phyloP scores from a whole-genome alignment of 2,888 invertebrate genomes.

The Drosophila nr. fundita region DNA sequence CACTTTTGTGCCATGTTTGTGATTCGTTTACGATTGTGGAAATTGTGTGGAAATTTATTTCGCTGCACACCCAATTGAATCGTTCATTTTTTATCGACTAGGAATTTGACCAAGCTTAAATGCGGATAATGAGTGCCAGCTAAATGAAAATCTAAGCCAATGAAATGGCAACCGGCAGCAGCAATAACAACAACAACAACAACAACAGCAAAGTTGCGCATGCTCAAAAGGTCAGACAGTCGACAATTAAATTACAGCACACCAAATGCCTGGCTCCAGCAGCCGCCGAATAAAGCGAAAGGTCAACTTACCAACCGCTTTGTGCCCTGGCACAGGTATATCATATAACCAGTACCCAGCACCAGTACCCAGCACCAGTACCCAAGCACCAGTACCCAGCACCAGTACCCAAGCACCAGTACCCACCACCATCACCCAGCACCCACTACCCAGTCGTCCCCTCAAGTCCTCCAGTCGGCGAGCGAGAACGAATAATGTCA shows the following conservation, averaged over 20 bases:
- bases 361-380: background rate
- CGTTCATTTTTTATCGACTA: constrained; percentile 69
- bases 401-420: too few relatives aligned
- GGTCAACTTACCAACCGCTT: constrained; percentile 48
- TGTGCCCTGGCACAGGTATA: constrained; percentile 7
- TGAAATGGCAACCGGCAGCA: constrained; percentile 59
- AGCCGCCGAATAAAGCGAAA: constrained; percentile 49
- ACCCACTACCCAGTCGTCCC: background rate
- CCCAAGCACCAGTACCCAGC: background rate
- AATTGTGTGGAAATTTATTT: constrained; percentile 74
- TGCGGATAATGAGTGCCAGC: constrained; percentile 61
- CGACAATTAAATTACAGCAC: constrained; percentile 77
- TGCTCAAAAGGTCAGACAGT: constrained; percentile 69
- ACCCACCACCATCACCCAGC: too few relatives aligned
- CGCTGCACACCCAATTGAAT: constrained; percentile 71
- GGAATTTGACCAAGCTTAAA: constrained; percentile 46
- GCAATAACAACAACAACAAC: constrained; percentile 7
- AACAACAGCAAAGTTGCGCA: constrained; percentile 20
- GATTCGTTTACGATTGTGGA: constrained; percentile 37
- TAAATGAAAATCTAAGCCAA: constrained; percentile 26
- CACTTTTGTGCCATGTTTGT: constrained; percentile 63
- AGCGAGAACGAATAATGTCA: constrained; percentile 51
- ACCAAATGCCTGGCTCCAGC: constrained; percentile 49
- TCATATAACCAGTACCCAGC: constrained; percentile 3
- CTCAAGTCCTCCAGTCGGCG: background rate